Base-by-base conservation (phyloP, 2,888 invertebrate species). In the Drosophila lutescens region DNA sequence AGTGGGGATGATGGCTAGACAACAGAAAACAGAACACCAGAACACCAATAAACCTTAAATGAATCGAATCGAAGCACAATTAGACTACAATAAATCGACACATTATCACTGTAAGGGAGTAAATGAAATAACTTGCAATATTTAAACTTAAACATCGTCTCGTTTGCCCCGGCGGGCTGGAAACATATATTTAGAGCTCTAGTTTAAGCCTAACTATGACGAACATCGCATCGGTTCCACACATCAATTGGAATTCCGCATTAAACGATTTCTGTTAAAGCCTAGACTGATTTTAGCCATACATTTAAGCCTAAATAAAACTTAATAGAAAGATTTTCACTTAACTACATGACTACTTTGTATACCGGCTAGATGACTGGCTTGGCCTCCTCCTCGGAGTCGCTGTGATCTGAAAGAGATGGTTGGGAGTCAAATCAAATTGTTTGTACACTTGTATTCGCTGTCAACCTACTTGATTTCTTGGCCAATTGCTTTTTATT, bases 321-420 rank as follows among this genome's bases (percentile, higher is more conserved):
- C 38, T 41, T 47, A 70, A 49, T 43, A 43, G 66, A 67, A 67
- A 67, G 36, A 38, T 67, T 47, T 53, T 38, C 49, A 26, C 54
- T 68, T 49, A 40, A 40, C 46, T 66, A 51, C 44, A 23, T 13
- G 20, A 38, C 47, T 56, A 32, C n/a, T 30, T 30, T 7, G 30
- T 13, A 13, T 6, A 32, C 30, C 32, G 30, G 15, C 65, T 54
- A 67, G 55, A 70, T 70, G 54, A 56, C 44, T 23, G 20, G 71
- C 34, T 43, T 86, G 9, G 56, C 56, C 51, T 86, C 88, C 43
- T 83, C 86, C 61, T 83, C 86, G 2, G 88, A 88, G 59, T 81
- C 71, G 74, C 79, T 73, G 20, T 67, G 49, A 81, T 59, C 89
- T 90, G 69, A 0, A 49, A 47, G 0, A n/a, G n/a, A 32, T 30